A percentile compares a stretch with the other conserved stretches of the same genome.
Conservation (phyloP, 2,113 vertebrate genomes). For the Dicerorhinus sumatrensis region DNA sequence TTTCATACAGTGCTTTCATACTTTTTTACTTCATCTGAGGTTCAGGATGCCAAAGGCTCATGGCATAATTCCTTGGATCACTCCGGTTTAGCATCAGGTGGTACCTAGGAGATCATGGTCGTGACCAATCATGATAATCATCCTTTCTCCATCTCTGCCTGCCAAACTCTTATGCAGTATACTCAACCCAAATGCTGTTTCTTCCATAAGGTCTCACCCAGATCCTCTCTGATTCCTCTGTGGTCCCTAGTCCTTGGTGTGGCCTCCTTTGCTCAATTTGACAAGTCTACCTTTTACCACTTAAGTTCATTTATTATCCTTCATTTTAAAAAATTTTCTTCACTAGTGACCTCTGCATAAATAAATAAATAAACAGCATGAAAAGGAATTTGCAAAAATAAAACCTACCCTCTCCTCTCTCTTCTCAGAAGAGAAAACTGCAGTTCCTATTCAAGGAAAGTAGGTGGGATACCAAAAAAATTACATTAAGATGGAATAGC, state of each 20-base stretch:
- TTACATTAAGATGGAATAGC: neutral
- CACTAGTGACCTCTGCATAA: neutral
- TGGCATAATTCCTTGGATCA: neutral
- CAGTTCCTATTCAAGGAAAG: neutral
- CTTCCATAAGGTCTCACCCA: neutral
- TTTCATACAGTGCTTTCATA: neutral
- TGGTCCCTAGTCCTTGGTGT: neutral
- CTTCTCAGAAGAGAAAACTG: neutral
- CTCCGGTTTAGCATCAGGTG: neutral
- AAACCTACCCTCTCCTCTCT: neutral
- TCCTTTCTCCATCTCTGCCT: neutral
- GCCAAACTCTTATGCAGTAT: neutral
- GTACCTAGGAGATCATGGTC: neutral
- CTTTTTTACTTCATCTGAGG: neutral
- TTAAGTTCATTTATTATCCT: neutral
- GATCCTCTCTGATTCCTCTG: neutral
- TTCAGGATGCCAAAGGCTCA: neutral
- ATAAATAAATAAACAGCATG: neutral
- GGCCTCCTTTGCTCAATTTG: neutral
- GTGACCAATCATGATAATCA: neutral
- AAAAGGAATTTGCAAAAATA: constrained; percentile 31
- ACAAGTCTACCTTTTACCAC: neutral
- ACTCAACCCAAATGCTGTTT: neutral
- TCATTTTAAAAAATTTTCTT: neutral
- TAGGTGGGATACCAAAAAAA: neutral